Evolutionary conservation across 1,140 invertebrate species (phyloP), one percentile per base, ranked within the genome.

Genomic region (Drosophila funebris): DNA sequence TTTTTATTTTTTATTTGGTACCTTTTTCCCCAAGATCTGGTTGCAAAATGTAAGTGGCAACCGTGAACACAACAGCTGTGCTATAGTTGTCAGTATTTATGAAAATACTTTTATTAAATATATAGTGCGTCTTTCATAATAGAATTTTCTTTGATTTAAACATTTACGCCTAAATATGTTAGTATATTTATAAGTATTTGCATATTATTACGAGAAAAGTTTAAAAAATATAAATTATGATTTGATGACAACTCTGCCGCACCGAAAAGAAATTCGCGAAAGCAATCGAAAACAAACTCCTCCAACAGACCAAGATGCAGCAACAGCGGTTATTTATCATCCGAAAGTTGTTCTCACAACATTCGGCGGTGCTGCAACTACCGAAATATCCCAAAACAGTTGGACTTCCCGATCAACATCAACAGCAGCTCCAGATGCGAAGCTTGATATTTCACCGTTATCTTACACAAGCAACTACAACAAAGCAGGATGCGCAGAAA

Each of bases 381-480:
- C 64, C 63, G 0, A 66, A 54, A 50, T 54, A 48, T 27, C 16
- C 27, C 0, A 41, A 33, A 20, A n/a, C 18, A n/a, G 16, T 7
- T 8, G n/a, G 24, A 22, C 2, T 22, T 2, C 13, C 37, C 8
- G 37, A 4, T 5, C n/a, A 6, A n/a, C 37, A 56, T 4, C 54
- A 4, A 4, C n/a, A 6, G 14, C 37, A 56, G 5, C 54, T 48
- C 16, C 63, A 81, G 18, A 13, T 43, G 2, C 67, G 56, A 5
- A 46, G 16, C 11, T 14, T 71, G 6, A 43, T 53, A 1, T 31
- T 80, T 8, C 39, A 75, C 2, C 58, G 73, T 24, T 48, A 39
- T 24, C 54, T 87, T 54, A 68, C 74, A 29, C 78, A 71, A 58
- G 68, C 56, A 24, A 22, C 53, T n/a, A 67, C 29, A 14, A 61